Conservation (phyloP, 2,797 vertebrate species). For the Gallirallus australis region DNA sequence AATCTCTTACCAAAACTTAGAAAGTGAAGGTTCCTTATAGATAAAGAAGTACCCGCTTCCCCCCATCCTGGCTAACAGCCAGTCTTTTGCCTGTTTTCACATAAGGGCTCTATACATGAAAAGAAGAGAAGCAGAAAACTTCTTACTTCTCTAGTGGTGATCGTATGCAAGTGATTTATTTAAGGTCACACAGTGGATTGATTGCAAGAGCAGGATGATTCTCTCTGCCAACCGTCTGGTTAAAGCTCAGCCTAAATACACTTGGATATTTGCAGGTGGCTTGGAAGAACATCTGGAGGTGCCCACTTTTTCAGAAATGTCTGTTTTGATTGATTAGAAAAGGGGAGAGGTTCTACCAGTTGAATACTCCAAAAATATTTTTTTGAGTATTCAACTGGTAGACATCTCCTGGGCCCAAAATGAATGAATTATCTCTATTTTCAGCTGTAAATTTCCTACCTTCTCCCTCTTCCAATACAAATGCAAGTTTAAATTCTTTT, state of each 20-base stretch:
- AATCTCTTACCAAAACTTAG: neutral
- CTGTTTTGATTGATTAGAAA: neutral
- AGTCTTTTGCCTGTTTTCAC: neutral
- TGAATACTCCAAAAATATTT: too few relatives aligned
- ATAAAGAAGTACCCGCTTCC: neutral
- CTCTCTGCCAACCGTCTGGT: neutral
- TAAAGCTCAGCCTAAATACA: neutral
- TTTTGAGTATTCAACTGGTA: neutral
- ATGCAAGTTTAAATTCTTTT: neutral
- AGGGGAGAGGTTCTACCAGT: neutral
- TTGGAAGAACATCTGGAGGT: neutral
- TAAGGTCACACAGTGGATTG: neutral
- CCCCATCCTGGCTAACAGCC: neutral
- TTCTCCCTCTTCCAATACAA: neutral
- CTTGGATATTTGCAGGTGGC: neutral
- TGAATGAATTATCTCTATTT: neutral
- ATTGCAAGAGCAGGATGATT: neutral
- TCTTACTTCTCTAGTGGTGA: neutral
- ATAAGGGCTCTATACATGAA: neutral
- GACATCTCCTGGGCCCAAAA: neutral
- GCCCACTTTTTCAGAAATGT: neutral
- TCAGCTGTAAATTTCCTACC: neutral
- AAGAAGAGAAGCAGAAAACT: neutral
- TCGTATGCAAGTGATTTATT: slow-evolving; percentile 12
- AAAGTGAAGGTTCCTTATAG: neutral